Evolutionary conservation across 2,888 invertebrate species (phyloP).

Genomic region (Stratiomys singularior): DNA sequence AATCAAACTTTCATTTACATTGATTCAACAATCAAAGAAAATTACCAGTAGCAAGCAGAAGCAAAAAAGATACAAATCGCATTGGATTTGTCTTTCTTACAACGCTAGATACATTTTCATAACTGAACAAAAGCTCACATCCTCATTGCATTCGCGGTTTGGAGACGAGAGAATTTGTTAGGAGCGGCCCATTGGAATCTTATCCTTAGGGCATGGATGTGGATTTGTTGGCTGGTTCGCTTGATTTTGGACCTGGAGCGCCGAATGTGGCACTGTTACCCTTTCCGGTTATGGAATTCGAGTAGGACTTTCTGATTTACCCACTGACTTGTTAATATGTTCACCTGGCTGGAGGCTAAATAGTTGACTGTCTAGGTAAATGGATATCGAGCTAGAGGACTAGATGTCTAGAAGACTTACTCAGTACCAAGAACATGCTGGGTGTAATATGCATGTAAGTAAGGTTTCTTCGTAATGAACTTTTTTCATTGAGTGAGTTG

Average conservation of each 20-base stretch:
- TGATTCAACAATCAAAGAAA: not conserved
- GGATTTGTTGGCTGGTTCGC: not conserved
- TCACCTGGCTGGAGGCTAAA: slow-evolving; percentile 15
- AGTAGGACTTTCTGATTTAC: slow-evolving; percentile 38
- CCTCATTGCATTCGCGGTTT: too few relatives aligned
- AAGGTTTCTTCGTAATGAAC: not conserved
- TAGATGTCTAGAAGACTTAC: not conserved
- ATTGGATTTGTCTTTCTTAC: not conserved
- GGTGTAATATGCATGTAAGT: not conserved
- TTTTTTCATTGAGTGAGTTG: not conserved
- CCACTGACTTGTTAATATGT: slow-evolving; percentile 34
- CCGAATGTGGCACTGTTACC: slow-evolving; percentile 23
- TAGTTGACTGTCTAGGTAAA: not conserved
- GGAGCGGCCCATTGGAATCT: too few relatives aligned
- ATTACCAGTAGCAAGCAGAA: not conserved
- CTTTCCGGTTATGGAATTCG: slow-evolving; percentile 35
- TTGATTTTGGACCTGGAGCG: not conserved
- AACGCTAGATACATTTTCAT: not conserved
- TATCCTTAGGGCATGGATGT: too few relatives aligned
- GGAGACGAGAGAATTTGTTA: too few relatives aligned
- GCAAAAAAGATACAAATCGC: not conserved
- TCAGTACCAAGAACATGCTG: slow-evolving; percentile 11
- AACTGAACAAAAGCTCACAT: not conserved
- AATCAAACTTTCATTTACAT: not conserved
- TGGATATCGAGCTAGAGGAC: too few relatives aligned